Conservation (phyloP, 2,797 vertebrate genomes). For the Lagorchestes hirsutus region DNA sequence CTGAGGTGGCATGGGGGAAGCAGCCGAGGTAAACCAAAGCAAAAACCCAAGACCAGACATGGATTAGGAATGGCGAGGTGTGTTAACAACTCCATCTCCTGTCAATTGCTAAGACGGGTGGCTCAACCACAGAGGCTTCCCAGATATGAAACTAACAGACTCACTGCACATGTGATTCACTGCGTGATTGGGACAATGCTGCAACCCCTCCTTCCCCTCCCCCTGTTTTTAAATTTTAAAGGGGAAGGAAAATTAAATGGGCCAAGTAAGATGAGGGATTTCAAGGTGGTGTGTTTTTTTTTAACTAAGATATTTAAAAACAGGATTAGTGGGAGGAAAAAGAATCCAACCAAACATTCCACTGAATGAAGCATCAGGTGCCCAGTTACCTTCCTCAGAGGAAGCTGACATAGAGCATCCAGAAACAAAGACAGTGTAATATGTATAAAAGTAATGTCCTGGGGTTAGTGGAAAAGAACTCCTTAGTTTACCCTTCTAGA, state of each 20-base stretch:
- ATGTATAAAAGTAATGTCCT: background rate
- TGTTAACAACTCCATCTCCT: background rate
- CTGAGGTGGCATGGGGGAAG: background rate
- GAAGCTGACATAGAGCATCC: background rate
- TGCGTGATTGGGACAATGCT: slow-evolving; percentile 7
- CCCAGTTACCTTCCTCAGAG: background rate
- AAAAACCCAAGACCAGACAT: background rate
- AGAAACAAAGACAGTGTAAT: background rate
- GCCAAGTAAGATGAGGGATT: background rate
- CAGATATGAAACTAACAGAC: background rate
- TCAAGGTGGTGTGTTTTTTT: background rate
- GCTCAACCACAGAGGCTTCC: background rate
- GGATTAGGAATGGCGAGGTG: slow-evolving; percentile 32
- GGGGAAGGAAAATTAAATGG: background rate
- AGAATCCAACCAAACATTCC: background rate
- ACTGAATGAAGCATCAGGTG: background rate
- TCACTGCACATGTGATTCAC: background rate
- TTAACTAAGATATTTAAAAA: background rate
- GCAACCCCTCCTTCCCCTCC: background rate
- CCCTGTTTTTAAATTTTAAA: background rate
- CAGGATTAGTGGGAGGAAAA: background rate
- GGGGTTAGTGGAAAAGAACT: background rate
- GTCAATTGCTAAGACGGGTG: background rate
- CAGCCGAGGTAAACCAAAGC: background rate
- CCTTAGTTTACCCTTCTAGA: background rate